These are phyloP conservation scores for Squalus acanthias DNA, from an alignment of 2,797 vertebrate genomes.

Conservation along the genomic window DNA sequence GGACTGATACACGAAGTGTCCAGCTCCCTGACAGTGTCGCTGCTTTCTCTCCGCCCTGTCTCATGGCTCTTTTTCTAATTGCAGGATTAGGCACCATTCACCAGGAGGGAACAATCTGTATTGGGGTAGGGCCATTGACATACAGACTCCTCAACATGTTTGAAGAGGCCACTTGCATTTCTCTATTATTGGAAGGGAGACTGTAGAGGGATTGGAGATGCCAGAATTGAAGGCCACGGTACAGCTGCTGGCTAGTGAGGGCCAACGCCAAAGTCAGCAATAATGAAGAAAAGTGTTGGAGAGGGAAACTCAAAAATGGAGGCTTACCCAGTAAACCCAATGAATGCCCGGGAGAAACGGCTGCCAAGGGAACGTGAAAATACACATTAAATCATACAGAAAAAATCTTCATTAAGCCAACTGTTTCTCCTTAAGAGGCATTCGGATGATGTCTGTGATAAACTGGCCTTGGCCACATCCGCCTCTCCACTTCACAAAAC, in stretches of 20 bases:
- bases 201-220: not conserved
- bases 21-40: not conserved
- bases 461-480: not conserved
- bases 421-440: not conserved
- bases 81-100: not conserved
- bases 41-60: not conserved
- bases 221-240: not conserved
- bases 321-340: not conserved
- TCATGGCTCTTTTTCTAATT: not conserved
- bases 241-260: not conserved
- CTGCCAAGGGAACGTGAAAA: not conserved
- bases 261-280: not conserved
- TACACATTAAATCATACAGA: not conserved
- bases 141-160: not conserved
- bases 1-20: not conserved
- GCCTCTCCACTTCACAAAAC: not conserved
- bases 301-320: not conserved
- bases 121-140: not conserved
- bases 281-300: not conserved
- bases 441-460: not conserved
- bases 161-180: not conserved
- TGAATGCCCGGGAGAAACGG: not conserved
- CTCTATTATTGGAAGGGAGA: not conserved
- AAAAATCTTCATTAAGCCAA: not conserved
- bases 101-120: not conserved